Base-by-base conservation (phyloP, 1,140 invertebrate genomes). In the Sycophaga agraensis region DNA sequence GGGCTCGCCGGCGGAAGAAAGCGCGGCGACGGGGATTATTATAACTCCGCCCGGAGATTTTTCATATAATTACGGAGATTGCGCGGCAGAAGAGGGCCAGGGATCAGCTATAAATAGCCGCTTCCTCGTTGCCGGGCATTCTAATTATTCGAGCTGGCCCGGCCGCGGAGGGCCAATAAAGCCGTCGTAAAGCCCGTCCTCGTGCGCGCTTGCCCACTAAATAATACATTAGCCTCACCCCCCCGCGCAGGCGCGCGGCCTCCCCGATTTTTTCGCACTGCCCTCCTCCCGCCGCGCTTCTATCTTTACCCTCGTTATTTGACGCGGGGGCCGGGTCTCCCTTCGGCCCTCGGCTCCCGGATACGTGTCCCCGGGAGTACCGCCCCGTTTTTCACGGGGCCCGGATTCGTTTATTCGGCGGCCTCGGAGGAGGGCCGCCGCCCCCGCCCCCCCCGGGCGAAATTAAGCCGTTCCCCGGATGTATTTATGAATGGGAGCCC, bases 381-480 rank as follows among this genome's bases (percentile, higher is more conserved):
- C 71, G 72, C 75, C 75, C 70, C 76, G 70, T 79, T 78, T 80
- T 79, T 80, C 77, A 75, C 73, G 68, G 68, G 68, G 70, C 71
- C n/a, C n/a, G n/a, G n/a, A n/a, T n/a, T n/a, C n/a, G n/a, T n/a
- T n/a, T 31, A 6, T 31, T 31, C 28, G 28, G 5, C 28, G 28
- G 11, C n/a, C 28, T 31, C 28, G 28, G 5, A 70, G n/a, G 70
- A 75, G 74, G 75, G 79, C 77, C 79, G 79, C 79, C 70, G 70
- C 68, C 72, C 70, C 69, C 70, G 19, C 45, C 19, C 4, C 9
- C 22, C 11, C 1, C 56, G 16, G n/a, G 5, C 75, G 77, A 79
- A 81, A 81, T 81, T 80, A 80, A 81, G 79, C 77, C 75, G 78
- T 81, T 81, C 76, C 77, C n/a, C n/a, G n/a, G 76, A 79, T 74